A percentile compares a stretch with the other conserved stretches of the same genome.
Evolutionary conservation across 1,140 invertebrate species (phyloP).

Genomic region (Leucophenga varia): DNA sequence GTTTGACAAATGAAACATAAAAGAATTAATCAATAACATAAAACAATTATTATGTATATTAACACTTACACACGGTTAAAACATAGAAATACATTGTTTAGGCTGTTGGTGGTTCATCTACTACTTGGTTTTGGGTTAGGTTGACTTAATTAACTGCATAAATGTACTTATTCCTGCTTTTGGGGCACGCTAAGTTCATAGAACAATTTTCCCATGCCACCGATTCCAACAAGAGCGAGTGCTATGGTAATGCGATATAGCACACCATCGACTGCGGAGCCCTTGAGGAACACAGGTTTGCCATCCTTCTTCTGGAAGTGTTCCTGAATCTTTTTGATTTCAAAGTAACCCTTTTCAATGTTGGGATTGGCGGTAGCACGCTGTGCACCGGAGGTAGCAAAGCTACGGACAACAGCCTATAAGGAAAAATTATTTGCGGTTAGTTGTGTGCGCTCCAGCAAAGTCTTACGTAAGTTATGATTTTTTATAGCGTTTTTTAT

Average conservation of each 20-base stretch:
- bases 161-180: constrained; percentile 4
- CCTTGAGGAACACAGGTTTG: constrained; percentile 64
- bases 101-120: too few species aligned
- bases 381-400: constrained; percentile 32
- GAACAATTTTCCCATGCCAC: constrained; percentile 32
- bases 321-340: constrained; percentile 55
- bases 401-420: constrained; percentile 48
- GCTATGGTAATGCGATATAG: constrained; percentile 59
- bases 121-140: too few species aligned
- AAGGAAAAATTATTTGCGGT: constrained; percentile 28
- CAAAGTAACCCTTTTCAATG: constrained; percentile 49
- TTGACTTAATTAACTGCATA: too few species aligned
- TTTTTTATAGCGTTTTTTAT: background rate
- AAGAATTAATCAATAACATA: too few species aligned
- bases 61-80: too few species aligned
- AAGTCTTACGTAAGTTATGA: constrained; percentile 39
- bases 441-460: constrained; percentile 28
- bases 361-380: constrained; percentile 34
- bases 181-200: constrained; percentile 21
- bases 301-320: constrained; percentile 60
- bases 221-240: constrained; percentile 53
- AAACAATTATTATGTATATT: too few species aligned
- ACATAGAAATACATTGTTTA: too few species aligned
- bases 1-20: too few species aligned
- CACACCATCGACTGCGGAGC: constrained; percentile 61